phyloP scores from a whole-genome alignment of 2,113 vertebrate genomes.

The Neopipo cinnamomea region DNA sequence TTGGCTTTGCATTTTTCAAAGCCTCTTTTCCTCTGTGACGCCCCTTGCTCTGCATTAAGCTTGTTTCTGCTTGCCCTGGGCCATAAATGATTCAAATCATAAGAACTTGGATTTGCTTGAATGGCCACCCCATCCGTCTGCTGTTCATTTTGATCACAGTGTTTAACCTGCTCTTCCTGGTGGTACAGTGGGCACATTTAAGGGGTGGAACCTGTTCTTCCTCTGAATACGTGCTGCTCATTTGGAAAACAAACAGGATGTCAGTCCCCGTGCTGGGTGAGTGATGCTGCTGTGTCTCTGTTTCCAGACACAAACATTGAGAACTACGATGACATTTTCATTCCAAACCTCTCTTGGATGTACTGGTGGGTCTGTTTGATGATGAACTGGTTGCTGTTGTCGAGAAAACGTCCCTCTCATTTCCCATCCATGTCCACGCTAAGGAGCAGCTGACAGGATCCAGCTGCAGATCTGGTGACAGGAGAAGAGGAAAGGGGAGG shows the following conservation, averaged over 20 bases:
- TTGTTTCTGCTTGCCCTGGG: background rate
- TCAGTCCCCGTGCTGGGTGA: background rate
- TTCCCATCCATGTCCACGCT: background rate
- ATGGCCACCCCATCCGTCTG: background rate
- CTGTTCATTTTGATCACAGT: background rate
- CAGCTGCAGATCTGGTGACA: background rate
- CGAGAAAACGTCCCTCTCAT: background rate
- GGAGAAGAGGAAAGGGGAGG: background rate
- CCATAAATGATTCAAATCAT: background rate
- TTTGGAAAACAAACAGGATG: background rate
- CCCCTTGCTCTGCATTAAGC: background rate
- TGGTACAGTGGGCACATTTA: background rate
- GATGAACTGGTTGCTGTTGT: background rate
- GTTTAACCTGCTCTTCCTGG: background rate
- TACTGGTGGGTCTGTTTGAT: background rate
- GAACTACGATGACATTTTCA: background rate
- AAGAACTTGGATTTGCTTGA: background rate
- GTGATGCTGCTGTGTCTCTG: background rate
- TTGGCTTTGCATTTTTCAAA: slow-evolving; percentile 39
- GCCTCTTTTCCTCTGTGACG: background rate
- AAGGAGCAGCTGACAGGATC: background rate
- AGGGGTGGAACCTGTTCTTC: background rate
- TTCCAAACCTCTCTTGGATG: background rate
- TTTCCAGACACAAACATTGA: background rate
- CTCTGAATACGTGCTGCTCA: background rate